phyloP scores from a whole-genome alignment of 2,113 vertebrate species.

The Pteropus alecto region DNA sequence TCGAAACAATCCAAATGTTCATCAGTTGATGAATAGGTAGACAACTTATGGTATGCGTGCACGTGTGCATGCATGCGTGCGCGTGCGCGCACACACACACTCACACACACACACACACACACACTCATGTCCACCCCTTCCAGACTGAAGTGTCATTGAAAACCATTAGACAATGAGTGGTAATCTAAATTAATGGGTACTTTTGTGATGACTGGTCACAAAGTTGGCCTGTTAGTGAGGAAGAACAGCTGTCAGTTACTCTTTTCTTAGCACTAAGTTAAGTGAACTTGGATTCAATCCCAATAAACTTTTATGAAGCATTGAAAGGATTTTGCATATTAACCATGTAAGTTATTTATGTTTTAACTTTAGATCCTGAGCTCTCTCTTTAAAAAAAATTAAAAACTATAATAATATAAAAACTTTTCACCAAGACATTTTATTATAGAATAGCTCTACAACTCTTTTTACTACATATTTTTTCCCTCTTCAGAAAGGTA shows the following conservation, averaged over 20 bases:
- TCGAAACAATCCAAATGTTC: neutral
- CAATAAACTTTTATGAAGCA: neutral
- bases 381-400: neutral
- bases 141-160: neutral
- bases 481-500: neutral
- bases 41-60: neutral
- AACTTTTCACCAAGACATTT: neutral
- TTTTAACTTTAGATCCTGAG: neutral
- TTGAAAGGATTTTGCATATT: neutral
- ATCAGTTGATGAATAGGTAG: neutral
- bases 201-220: neutral
- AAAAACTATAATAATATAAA: neutral
- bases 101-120: neutral
- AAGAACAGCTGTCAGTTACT: neutral
- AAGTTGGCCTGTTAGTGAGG: neutral
- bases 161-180: neutral
- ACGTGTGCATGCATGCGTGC: too few relatives aligned
- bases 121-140: neutral
- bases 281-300: slow-evolving; percentile 5
- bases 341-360: neutral
- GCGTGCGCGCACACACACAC: neutral
- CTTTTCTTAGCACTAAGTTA: neutral
- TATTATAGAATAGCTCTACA: neutral
- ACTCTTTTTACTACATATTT: neutral
- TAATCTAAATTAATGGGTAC: neutral